Evolutionary conservation across 2,797 vertebrate genomes (phyloP).

Genomic region (Chrosomus eos): DNA sequence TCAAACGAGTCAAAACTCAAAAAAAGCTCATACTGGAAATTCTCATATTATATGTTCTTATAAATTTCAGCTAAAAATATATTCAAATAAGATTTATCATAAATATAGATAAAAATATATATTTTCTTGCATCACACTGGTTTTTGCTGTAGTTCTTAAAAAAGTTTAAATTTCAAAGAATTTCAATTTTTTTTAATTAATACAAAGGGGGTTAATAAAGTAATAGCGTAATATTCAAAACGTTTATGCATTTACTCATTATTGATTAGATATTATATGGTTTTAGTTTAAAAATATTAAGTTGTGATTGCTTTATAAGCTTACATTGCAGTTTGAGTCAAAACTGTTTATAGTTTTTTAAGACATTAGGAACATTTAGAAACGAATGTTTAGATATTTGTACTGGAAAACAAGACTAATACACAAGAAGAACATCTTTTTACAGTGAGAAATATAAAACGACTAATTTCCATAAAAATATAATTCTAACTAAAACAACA

Average conservation of each 20-base stretch:
- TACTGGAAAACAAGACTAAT: not conserved
- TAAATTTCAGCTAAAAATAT: not conserved
- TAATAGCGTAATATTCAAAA: not conserved
- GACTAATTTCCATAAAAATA: slow-evolving; percentile 11
- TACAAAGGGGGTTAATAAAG: not conserved
- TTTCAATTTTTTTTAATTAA: not conserved
- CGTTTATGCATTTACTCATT: not conserved
- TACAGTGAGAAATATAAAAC: slow-evolving; percentile 63
- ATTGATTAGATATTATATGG: not conserved
- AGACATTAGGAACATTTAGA: not conserved
- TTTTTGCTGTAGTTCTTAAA: not conserved
- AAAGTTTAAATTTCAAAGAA: not conserved
- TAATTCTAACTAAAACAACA: not conserved
- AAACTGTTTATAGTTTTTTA: not conserved
- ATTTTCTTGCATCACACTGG: not conserved
- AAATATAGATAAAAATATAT: not conserved
- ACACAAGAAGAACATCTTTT: not conserved
- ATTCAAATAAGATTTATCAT: not conserved
- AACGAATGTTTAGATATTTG: not conserved
- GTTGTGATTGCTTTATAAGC: not conserved
- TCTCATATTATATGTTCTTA: not conserved
- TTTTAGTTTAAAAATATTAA: not conserved
- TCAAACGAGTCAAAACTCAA: not conserved
- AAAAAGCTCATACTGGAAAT: not conserved
- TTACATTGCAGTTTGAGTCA: not conserved